Percentiles rank a stretch among this genome's conserved stretches.
Conservation (phyloP, 2,888 invertebrate genomes). For the Aphidius colemani region DNA sequence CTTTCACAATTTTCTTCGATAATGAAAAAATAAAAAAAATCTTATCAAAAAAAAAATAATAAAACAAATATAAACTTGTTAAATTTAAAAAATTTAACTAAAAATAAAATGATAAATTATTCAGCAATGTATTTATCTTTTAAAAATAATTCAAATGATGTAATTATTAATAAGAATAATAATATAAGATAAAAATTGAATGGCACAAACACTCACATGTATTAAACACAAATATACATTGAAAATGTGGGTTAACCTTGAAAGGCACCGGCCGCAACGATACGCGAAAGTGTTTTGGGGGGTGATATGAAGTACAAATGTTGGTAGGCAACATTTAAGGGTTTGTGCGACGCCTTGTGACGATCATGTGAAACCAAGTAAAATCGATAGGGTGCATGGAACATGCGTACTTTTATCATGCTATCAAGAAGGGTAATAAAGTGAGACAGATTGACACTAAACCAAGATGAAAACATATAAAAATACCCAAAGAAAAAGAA, state of each 20-base stretch:
- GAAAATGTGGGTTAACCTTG: conserved; percentile 56
- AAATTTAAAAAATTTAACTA: too few relatives aligned
- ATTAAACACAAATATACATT: conserved; percentile 33
- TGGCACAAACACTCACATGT: neutral
- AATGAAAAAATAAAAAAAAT: neutral
- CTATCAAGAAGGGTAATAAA: neutral
- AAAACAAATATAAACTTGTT: too few relatives aligned
- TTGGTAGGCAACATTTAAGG: conserved; percentile 30
- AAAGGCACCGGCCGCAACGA: conserved; percentile 54
- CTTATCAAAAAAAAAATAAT: neutral
- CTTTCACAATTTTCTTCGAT: neutral
- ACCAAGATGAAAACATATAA: neutral
- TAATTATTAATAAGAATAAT: neutral
- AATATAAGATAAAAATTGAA: neutral
- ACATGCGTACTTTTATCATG: conserved; percentile 44
- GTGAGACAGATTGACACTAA: neutral
- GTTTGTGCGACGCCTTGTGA: conserved; percentile 48
- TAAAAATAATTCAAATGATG: neutral
- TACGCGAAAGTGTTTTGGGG: conserved; percentile 57
- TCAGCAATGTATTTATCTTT: too few relatives aligned
- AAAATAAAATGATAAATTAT: too few relatives aligned
- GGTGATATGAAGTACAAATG: conserved; percentile 28
- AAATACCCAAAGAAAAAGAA: conserved; percentile 3
- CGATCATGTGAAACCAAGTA: conserved; percentile 44
- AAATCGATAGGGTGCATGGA: conserved; percentile 55